Evolutionary conservation across 2,888 invertebrate genomes (phyloP).

Genomic region (Caenorhabditis wallacei): DNA sequence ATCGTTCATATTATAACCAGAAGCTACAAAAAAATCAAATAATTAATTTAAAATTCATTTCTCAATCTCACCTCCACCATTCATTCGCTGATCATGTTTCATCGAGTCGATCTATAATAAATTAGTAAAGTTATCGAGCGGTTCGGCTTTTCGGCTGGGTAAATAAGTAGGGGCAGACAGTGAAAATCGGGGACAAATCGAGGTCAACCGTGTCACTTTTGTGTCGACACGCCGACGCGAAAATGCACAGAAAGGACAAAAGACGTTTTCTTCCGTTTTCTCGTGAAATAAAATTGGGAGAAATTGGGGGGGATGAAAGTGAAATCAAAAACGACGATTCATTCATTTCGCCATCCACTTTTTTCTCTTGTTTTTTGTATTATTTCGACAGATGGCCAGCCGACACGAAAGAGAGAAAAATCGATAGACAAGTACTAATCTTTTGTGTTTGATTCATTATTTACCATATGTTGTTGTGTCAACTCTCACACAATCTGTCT

Average conservation of each 20-base stretch:
- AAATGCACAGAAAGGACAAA: slow-evolving; percentile 40
- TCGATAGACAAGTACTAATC: slow-evolving; percentile 21
- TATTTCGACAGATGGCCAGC: slow-evolving; percentile 6
- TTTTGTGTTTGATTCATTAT: background rate
- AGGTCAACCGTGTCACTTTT: slow-evolving; percentile 64
- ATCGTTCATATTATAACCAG: slow-evolving; percentile 55
- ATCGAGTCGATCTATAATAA: slow-evolving; percentile 60
- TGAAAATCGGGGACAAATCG: slow-evolving; percentile 29
- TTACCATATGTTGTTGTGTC: slow-evolving; percentile 13
- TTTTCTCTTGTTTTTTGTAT: slow-evolving; percentile 1
- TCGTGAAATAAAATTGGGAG: background rate
- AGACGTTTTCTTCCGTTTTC: slow-evolving; percentile 27
- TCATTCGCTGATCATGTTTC: slow-evolving; percentile 63
- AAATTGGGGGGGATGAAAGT: slow-evolving; percentile 14
- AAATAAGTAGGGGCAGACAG: slow-evolving; percentile 41
- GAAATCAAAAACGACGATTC: too few species aligned
- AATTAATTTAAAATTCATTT: background rate
- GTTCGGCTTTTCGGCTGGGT: slow-evolving; percentile 31
- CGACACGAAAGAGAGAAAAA: background rate
- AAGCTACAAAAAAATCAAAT: slow-evolving; percentile 14
- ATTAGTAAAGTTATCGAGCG: slow-evolving; percentile 41
- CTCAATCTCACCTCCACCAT: slow-evolving; percentile 35
- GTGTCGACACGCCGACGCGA: slow-evolving; percentile 60
- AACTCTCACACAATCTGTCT: background rate
- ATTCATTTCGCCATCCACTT: background rate